phyloP scores from a whole-genome alignment of 2,797 vertebrate species.

The Parambassis ranga region DNA sequence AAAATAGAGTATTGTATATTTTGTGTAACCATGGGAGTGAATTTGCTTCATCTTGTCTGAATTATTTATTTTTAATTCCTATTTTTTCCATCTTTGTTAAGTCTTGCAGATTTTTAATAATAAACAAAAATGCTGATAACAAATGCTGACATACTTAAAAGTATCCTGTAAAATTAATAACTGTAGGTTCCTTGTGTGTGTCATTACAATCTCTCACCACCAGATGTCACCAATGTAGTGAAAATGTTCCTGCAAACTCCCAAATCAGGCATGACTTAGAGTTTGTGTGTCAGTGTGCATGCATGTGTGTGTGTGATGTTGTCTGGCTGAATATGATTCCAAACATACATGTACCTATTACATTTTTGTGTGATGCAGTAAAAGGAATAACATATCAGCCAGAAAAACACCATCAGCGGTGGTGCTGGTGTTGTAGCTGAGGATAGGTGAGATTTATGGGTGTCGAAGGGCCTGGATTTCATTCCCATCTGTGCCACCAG shows the following conservation, averaged over 20 bases:
- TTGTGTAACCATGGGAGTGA: no score
- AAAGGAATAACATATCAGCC: background rate
- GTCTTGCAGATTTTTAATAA: no score
- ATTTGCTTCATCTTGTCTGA: no score
- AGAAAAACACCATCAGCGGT: background rate
- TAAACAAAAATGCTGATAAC: no score
- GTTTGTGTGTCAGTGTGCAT: background rate
- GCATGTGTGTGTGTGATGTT: background rate
- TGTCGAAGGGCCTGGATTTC: constrained; percentile 27
- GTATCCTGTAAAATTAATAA: no score
- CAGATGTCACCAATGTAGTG: constrained; percentile 37
- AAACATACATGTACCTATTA: background rate
- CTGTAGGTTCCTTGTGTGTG: no score
- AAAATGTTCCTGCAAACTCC: background rate
- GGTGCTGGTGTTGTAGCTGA: background rate
- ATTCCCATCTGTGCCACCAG: constrained; percentile 35
- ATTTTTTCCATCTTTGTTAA: no score
- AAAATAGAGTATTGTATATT: no score
- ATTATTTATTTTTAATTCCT: no score
- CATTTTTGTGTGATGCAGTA: background rate
- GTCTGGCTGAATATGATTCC: background rate
- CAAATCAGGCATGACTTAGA: background rate
- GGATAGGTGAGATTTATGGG: constrained; percentile 31
- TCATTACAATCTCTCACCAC: constrained; percentile 33
- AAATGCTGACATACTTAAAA: no score